Conservation (phyloP, 92 coral and sea anemone genomes). For the Palythoa grandiflora region DNA sequence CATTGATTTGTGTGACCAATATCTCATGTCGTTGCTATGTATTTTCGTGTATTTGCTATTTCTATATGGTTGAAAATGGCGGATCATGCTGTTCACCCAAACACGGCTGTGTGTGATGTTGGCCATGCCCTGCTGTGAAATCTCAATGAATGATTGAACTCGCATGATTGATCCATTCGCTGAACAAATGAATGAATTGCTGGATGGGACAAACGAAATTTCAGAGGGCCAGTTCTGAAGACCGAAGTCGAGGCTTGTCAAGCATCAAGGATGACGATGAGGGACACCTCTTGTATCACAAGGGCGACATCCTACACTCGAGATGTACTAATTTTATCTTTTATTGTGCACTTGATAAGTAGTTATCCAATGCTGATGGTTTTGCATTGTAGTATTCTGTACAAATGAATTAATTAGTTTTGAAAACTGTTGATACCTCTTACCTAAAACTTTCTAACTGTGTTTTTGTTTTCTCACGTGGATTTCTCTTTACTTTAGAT, state of each 20-base stretch:
- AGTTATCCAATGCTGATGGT: conserved; percentile 42
- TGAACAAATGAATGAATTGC: conserved; percentile 52
- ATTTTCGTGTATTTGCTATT: conserved; percentile 93
- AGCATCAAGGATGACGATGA: conserved; percentile 94
- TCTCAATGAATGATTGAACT: conserved; percentile 78
- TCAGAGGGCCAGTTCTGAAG: conserved; percentile 82
- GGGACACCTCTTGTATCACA: conserved; percentile 95
- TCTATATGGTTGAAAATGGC: conserved; percentile 86
- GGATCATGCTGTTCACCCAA: conserved; percentile 54
- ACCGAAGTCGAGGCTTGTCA: conserved; percentile 81
- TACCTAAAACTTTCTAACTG: background rate
- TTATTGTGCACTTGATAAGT: conserved; percentile 70
- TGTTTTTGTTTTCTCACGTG: background rate
- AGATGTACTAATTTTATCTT: conserved; percentile 94
- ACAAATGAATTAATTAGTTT: background rate
- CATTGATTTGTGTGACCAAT: conserved; percentile 54
- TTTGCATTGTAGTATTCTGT: background rate
- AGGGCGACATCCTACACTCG: conserved; percentile 97
- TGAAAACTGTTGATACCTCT: background rate
- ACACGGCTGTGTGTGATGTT: conserved; percentile 55
- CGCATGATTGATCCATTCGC: conserved; percentile 48
- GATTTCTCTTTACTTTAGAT: background rate
- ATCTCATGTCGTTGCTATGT: conserved; percentile 94
- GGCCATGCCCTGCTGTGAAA: conserved; percentile 75
- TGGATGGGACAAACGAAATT: conserved; percentile 56